Base-by-base conservation (phyloP, 2,113 vertebrate genomes). In the Pteropus alecto region DNA sequence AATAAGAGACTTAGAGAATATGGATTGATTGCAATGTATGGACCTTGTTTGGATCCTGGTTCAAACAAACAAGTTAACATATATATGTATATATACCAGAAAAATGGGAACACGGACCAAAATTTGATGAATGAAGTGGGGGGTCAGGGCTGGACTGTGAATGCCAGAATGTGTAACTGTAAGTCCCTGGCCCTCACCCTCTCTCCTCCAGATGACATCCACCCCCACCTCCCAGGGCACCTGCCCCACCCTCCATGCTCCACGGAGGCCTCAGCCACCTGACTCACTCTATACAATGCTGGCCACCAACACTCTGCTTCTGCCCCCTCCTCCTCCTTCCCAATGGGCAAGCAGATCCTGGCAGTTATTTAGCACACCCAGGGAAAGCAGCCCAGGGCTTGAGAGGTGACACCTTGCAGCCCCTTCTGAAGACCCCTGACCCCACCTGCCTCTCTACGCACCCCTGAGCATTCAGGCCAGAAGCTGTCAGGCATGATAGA, bases 1-100 rank as follows among this genome's bases (percentile, higher is more conserved):
- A 43, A 11, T 43, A 12, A 76, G 51, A 76, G 30, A 35, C 85
- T 33, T 18, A 22, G 21, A 61, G 68, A 46, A 24, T 0, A 3
- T 1, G 16, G 5, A 46, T 26, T 14, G 3, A 16, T 8, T 1
- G 1, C 22, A 10, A 15, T 24, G 30, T 1, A 21, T 3, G 12
- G 33, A 48, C 19, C 60, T 73, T 61, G 38, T 76, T 33, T 51
- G 24, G 33, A 71, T 65, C 46, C 79, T 48, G 87, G 68, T 21
- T 86, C 76, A 48, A 56, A 85, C 18, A 56, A 56, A n/a, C 43
- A 38, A 90, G 35, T 60, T 26, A 33, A 46, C 10, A 60, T 18
- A 81, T 12, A 60, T 43, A 43, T 43, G 7, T 43, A 43, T 41
- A 41, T 41, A 41, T 33, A 35, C 21, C 56, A 61, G 93, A 51